phyloP scores from a whole-genome alignment of 2,888 invertebrate species.

The Oligia fasciuncula region DNA sequence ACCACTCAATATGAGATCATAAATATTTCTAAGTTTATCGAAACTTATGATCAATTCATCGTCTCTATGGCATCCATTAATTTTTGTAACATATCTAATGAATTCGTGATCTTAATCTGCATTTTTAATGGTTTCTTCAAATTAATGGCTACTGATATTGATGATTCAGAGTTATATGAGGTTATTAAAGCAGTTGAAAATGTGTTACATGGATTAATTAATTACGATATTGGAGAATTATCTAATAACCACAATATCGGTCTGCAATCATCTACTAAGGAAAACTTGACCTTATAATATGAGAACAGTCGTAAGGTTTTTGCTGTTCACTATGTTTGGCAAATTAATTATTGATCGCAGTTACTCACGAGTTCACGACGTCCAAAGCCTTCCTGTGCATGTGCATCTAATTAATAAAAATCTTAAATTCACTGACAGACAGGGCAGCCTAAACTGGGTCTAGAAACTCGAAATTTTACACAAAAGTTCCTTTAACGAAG shows the following conservation, averaged over 20 bases:
- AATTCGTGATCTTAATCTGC: constrained; percentile 50
- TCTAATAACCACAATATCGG: background rate
- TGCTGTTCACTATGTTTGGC: background rate
- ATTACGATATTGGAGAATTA: background rate
- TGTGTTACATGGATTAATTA: background rate
- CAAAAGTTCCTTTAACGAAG: background rate
- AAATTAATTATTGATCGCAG: background rate
- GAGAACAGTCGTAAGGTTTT: background rate
- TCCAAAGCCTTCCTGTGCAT: background rate
- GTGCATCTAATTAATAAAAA: background rate
- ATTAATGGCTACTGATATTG: constrained; percentile 47
- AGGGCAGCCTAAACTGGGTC: background rate
- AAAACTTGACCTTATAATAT: background rate
- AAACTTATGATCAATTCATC: constrained; percentile 31
- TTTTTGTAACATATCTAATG: constrained; percentile 32
- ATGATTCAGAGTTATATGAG: constrained; percentile 23
- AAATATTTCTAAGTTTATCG: constrained; percentile 43
- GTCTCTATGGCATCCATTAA: constrained; percentile 39
- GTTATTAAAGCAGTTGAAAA: constrained; percentile 14
- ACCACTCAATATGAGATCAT: constrained; percentile 38
- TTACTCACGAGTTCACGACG: too few species aligned
- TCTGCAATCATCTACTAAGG: background rate
- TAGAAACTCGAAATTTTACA: background rate
- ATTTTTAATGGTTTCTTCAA: constrained; percentile 50
- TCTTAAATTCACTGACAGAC: background rate